phyloP scores from a whole-genome alignment of 2,888 invertebrate genomes.

The Cyaniris semiargus region DNA sequence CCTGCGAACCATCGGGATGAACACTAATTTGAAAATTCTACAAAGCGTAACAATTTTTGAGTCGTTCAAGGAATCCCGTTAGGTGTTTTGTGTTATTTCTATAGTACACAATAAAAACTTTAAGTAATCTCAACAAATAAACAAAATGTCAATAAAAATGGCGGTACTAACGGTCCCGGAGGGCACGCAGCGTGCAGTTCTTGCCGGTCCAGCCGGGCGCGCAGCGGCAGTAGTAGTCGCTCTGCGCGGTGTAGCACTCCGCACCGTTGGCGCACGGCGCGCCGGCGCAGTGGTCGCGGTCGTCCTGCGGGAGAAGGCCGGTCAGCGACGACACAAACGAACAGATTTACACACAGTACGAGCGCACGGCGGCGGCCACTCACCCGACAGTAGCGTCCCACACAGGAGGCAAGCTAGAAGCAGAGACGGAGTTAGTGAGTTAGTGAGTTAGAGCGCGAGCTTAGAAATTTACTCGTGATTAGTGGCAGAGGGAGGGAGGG shows the following conservation, averaged over 20 bases:
- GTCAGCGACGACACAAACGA: not conserved
- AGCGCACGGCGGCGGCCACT: conserved; percentile 47
- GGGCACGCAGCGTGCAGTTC: conserved; percentile 86
- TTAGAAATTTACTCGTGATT: conserved; percentile 38
- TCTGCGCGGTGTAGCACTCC: conserved; percentile 92
- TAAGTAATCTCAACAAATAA: not conserved
- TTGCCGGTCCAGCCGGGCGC: conserved; percentile 93
- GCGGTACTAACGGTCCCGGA: conserved; percentile 72
- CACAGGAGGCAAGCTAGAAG: conserved; percentile 73
- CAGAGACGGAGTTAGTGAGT: conserved; percentile 68
- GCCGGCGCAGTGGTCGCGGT: conserved; percentile 93
- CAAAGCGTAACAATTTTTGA: too few relatives aligned
- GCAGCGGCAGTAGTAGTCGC: conserved; percentile 95
- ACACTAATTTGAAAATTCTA: too few relatives aligned
- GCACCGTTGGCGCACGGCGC: conserved; percentile 94
- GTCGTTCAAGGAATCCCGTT: too few relatives aligned
- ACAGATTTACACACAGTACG: not conserved
- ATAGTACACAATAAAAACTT: not conserved
- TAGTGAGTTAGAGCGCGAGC: conserved; percentile 61
- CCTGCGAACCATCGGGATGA: too few relatives aligned
- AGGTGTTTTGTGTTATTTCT: too few relatives aligned
- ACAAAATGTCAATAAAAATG: not conserved
- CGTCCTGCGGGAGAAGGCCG: conserved; percentile 80
- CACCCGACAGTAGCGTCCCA: conserved; percentile 71
- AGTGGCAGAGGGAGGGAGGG: conserved; percentile 32